Evolutionary conservation across 1,140 invertebrate species (phyloP), one percentile per base, ranked within the genome.

Genomic region (Atopsyche davidsoni): DNA sequence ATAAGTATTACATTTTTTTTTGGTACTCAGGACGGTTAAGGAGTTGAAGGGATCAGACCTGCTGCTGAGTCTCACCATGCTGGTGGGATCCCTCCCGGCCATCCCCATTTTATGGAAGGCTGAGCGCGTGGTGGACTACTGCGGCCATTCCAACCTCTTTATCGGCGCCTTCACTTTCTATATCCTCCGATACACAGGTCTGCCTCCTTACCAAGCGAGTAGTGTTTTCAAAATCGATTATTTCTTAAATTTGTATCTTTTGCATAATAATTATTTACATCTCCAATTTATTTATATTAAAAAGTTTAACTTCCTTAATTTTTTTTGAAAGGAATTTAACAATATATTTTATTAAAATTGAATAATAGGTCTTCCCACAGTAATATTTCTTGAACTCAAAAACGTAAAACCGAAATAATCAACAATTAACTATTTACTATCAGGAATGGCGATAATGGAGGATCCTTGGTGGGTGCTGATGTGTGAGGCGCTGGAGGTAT

Each of bases 111-210:
- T 91, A 11, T 83, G 81, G 75, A 84, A 83, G 66, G 85, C 87
- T 1, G 87, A 91, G 58, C 79, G 79, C 57, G 76, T 92, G 19
- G 85, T 93, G 2, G 84, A 90, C 65, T 90, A 86, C 65, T 82
- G 87, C 41, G 88, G 88, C 2, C 85, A 90, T 65, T 86, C 85
- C 51, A 89, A 92, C 65, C 74, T 92, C 42, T 78, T 91, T 51
- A 89, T 90, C 55, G 75, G 79, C 31, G 86, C 86, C 16, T 85
- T 90, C 59, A 81, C 83, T 2, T 78, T 87, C 57, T 91, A 88
- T 65, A 86, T 87, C 32, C 68, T 89, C 22, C 75, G 83, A 47
- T 90, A 85, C 60, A 77, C 82, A 24, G 75, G 78, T 75, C n/a
- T n/a, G n/a, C n/a, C n/a, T n/a, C n/a, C n/a, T n/a, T n/a, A n/a